A percentile compares a stretch with the other conserved stretches of the same genome.
Conservation (phyloP, 2,888 invertebrate species). For the Drosophila nr. perissopoda region DNA sequence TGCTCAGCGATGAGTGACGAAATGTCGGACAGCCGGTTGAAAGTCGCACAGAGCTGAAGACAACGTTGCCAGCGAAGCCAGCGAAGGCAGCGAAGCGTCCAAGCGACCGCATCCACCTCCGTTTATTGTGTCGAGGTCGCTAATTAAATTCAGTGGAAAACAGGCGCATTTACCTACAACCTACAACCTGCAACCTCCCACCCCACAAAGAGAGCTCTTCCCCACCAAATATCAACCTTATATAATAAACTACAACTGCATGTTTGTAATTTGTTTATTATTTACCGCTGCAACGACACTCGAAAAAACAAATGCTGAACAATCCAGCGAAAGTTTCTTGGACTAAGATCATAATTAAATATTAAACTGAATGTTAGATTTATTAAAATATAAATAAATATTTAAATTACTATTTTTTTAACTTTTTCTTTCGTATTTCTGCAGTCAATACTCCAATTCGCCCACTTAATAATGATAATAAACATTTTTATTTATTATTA, state of each 20-base stretch:
- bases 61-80: slow-evolving; percentile 53
- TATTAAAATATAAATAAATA: neutral
- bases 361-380: fast-evolving
- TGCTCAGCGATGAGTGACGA: slow-evolving; percentile 76
- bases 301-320: neutral
- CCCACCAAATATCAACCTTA: slow-evolving; percentile 20
- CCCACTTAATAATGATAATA: no score
- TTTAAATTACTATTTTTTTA: no score
- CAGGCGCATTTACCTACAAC: slow-evolving; percentile 65
- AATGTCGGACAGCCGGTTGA: slow-evolving; percentile 50
- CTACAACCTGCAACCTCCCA: neutral
- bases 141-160: slow-evolving; percentile 82
- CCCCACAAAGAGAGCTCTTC: slow-evolving; percentile 5
- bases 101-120: slow-evolving; percentile 80
- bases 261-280: slow-evolving; percentile 55
- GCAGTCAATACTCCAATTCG: no score
- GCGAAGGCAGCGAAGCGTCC: slow-evolving; percentile 77
- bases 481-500: fast-evolving
- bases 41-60: slow-evolving; percentile 39
- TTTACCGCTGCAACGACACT: slow-evolving; percentile 22
- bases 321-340: neutral
- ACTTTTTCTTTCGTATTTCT: no score
- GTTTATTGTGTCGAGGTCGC: slow-evolving; percentile 67
- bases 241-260: slow-evolving; percentile 27
- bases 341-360: neutral